phyloP scores from a whole-genome alignment of 2,113 vertebrate genomes.

The Bujurquina vittata region DNA sequence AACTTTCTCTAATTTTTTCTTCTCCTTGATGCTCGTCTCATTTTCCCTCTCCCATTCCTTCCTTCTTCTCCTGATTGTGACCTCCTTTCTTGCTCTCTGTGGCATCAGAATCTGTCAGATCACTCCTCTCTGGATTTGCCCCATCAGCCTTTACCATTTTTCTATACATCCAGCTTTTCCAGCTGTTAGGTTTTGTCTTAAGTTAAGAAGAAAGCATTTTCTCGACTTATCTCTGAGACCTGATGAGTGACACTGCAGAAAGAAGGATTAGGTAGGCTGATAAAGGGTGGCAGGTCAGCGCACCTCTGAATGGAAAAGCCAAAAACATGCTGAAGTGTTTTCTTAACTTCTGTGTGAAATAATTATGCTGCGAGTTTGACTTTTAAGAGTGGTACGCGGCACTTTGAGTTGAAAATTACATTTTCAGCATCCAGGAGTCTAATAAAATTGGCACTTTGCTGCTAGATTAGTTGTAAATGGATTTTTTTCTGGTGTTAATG shows the following conservation, averaged over 20 bases:
- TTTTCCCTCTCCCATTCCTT: neutral
- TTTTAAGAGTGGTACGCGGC: conserved; percentile 1
- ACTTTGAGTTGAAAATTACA: conserved; percentile 28
- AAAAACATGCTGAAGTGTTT: conserved; percentile 22
- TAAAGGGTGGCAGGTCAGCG: conserved; percentile 13
- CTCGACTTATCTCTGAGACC: conserved; percentile 23
- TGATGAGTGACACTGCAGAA: conserved; percentile 2
- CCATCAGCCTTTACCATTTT: conserved; percentile 27
- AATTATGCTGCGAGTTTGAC: conserved; percentile 10
- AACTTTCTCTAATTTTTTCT: neutral
- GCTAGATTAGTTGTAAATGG: conserved; percentile 48
- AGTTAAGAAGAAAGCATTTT: neutral
- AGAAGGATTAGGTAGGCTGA: neutral
- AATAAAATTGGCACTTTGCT: conserved; percentile 46
- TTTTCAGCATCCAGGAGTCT: conserved; percentile 19
- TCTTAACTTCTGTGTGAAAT: conserved; percentile 11
- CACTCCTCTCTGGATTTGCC: conserved; percentile 25
- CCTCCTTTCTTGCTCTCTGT: neutral
- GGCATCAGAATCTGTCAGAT: neutral
- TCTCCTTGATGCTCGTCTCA: neutral
- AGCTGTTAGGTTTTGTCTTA: conserved; percentile 26
- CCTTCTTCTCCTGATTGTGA: neutral
- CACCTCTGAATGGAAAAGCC: conserved; percentile 14
- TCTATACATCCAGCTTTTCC: conserved; percentile 32
- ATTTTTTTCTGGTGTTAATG: conserved; percentile 46